These are phyloP conservation scores for Horisme vitalbata DNA, from an alignment of 2,888 invertebrate genomes.

Conservation along the genomic window DNA sequence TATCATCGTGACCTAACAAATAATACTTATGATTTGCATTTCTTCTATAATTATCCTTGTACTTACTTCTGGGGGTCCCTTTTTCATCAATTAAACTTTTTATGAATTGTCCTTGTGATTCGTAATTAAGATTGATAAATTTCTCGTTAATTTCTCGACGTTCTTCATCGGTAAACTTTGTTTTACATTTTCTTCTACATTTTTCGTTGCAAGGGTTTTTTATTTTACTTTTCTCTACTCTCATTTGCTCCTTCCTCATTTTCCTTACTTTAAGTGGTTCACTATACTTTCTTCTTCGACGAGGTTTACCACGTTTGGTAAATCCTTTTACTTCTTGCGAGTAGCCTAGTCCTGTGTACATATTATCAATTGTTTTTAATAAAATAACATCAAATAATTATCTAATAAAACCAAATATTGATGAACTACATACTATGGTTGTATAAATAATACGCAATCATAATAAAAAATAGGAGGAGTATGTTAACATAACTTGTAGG, in stretches of 20 bases:
- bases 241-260: not conserved
- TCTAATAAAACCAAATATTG: too few relatives aligned
- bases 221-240: not conserved
- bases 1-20: not conserved
- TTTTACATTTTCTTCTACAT: conserved; percentile 1
- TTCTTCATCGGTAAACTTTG: conserved; percentile 7
- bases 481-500: too few relatives aligned
- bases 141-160: conserved; percentile 1
- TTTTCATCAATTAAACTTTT: conserved; percentile 1
- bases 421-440: too few relatives aligned
- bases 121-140: not conserved
- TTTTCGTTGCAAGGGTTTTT: conserved; percentile 10
- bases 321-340: not conserved
- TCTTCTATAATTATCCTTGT: not conserved
- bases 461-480: too few relatives aligned
- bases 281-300: not conserved
- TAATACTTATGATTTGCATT: not conserved
- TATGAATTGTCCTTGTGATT: conserved; percentile 6
- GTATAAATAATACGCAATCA: too few relatives aligned
- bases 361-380: too few relatives aligned
- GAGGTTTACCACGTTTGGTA: not conserved
- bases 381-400: too few relatives aligned
- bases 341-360: not conserved
- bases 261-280: conserved; percentile 2
- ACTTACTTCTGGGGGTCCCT: not conserved